These are phyloP conservation scores for Xestia ashworthii DNA, from an alignment of 2,888 invertebrate genomes.

Conservation along the genomic window DNA sequence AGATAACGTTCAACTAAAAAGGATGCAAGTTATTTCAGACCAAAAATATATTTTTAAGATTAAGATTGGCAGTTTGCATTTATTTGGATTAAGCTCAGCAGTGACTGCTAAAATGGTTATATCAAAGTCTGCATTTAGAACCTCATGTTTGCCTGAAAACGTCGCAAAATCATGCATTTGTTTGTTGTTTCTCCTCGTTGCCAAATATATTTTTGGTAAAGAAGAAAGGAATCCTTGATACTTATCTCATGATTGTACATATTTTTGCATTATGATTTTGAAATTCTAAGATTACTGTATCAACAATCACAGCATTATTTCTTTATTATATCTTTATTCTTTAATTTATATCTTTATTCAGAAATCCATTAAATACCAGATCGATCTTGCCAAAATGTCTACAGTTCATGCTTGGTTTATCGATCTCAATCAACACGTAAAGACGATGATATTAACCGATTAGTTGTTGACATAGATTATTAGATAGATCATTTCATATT, in stretches of 20 bases:
- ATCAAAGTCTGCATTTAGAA: not conserved
- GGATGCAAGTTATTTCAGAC: not conserved
- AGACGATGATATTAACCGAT: slow-evolving; percentile 11
- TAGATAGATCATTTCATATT: not conserved
- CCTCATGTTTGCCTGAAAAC: not conserved
- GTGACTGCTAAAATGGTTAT: not conserved
- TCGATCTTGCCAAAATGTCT: not conserved
- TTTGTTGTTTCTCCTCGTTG: not conserved
- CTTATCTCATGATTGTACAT: not conserved
- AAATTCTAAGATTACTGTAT: not conserved
- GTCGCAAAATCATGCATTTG: not conserved
- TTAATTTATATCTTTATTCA: not conserved
- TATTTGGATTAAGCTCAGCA: not conserved
- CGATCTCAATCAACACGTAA: not conserved
- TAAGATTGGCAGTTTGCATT: too few species aligned
- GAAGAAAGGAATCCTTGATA: not conserved
- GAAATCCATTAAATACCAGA: not conserved
- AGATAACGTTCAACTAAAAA: not conserved
- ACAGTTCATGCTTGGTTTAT: slow-evolving; percentile 13
- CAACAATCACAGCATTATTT: not conserved
- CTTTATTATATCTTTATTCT: too few species aligned
- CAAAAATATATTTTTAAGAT: not conserved
- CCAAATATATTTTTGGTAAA: not conserved
- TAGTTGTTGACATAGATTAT: slow-evolving; percentile 11
- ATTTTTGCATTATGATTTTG: not conserved